Percentiles rank a stretch among this genome's conserved stretches.
Conservation (phyloP, 1,140 invertebrate genomes). For the Panulirus ornatus region DNA sequence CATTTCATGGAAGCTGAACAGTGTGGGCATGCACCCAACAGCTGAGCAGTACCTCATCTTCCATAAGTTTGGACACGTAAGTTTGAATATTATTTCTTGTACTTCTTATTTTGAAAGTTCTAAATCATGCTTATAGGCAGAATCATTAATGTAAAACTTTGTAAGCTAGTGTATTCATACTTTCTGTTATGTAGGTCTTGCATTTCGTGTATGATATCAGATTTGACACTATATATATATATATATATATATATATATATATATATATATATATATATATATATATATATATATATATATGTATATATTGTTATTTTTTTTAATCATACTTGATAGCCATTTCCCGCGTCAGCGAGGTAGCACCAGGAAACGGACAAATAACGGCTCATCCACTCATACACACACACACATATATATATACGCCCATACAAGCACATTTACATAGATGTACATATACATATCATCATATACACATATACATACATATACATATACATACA, state of each 20-base stretch:
- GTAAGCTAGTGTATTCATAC: not conserved
- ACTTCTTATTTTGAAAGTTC: not conserved
- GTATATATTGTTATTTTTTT: too few species aligned
- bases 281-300: not conserved
- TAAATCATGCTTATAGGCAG: slow-evolving; percentile 17
- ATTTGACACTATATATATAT: not conserved
- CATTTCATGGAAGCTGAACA: slow-evolving; percentile 85
- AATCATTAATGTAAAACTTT: slow-evolving; percentile 8
- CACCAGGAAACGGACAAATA: too few species aligned
- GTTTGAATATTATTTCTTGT: slow-evolving; percentile 77
- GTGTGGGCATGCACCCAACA: slow-evolving; percentile 84
- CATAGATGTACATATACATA: too few species aligned
- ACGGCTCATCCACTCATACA: too few species aligned
- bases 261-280: slow-evolving; percentile 26
- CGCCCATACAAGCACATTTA: too few species aligned
- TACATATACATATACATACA: too few species aligned
- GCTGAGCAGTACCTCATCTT: slow-evolving; percentile 91
- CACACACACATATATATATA: too few species aligned
- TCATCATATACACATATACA: too few species aligned
- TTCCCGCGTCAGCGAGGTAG: too few species aligned
- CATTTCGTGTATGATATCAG: not conserved
- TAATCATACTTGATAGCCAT: too few species aligned
- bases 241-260: not conserved
- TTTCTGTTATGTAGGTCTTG: not conserved
- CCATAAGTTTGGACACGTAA: slow-evolving; percentile 94